Base-by-base conservation (phyloP, 2,888 invertebrate species). In the Odontomyia ornata region DNA sequence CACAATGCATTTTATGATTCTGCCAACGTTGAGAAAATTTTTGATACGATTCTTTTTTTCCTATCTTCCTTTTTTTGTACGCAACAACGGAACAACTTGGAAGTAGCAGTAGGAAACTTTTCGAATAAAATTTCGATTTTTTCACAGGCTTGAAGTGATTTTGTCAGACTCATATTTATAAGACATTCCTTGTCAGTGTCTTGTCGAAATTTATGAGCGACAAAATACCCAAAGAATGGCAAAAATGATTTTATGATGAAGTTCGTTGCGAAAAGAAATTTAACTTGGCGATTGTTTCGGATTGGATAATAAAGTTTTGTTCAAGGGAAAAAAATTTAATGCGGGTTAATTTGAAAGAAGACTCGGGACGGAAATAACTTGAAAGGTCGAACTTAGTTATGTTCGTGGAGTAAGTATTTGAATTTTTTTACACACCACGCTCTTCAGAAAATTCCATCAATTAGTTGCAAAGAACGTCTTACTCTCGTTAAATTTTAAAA, bases 1-100 rank as follows among this genome's bases (percentile, higher is more conserved):
- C 21, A n/a, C 9, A 65, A 30, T 65, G 65, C 69, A 69, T 69
- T 72, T 72, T 72, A 72, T 52, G 52, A 56, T 72, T 72, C 71
- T 72, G 56, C 47, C 52, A 72, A 72, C 71, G 52, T 72, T 25
- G 71, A 52, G 71, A 13, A 72, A 7, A 25, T 3, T 3, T 52
- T 52, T 52, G 52, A 15, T n/a, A 9, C 52, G n/a, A 36, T 36
- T 36, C 9, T 36, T 36, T 36, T 9, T 72, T 69, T 27, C 65
- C 36, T n/a, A 18, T 4, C 1, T 43, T 64, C 15, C 30, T 65
- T 65, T 30, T 30, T 43, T 62, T 15, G 13, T 15, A 15, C 25
- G 30, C 7, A 30, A n/a, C 65, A 30, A 25, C 15, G 27, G 28
- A 65, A 65, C 65, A 65, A 65, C 36, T 65, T 18, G n/a, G 21